Evolutionary conservation across 2,888 invertebrate species (phyloP), one percentile per base, ranked within the genome.

Genomic region (Romanomermis culicivorax): DNA sequence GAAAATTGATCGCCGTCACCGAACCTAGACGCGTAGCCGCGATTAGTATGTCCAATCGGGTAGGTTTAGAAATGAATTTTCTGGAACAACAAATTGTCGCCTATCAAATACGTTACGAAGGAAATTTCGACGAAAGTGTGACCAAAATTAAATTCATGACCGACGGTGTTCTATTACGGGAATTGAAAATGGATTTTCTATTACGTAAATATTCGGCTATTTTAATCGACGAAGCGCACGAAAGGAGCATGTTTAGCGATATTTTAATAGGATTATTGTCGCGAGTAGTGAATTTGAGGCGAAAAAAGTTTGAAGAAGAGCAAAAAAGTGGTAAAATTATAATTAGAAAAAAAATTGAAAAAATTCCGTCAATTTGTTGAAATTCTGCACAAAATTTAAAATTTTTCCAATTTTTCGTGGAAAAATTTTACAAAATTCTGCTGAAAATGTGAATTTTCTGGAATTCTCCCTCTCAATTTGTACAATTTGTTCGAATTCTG

Each of bases 111-210:
- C 77, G 97, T 57, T 97, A 89, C 68, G 93, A 97, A 66, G 91
- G 67, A 42, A 95, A 89, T 64, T 81, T 79, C 0, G 83, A 81
- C 0, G 78, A 80, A 0, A n/a, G n/a, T n/a, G 77, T 83, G 2
- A 97, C 97, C 0, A 81, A 80, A 69, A 85, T 99, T 56, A 93
- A 95, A 72, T 97, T 97, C 68, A 91, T 97, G 93, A 97, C 97
- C 4, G 97, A 97, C 70, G 78, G 97, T 70, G 91, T 97, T 0
- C 76, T 99, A 4, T 72, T 99, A 29, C 87, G 85, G 70, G 91
- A 91, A 72, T 77, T 89, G 48, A 83, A 87, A 72, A 76, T 52
- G 4, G 68, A 68, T 55, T 58, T 64, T 43, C 24, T 59, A n/a
- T 45, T 58, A 2, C 4, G 4, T n/a, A 45, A 52, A 25, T 58